A percentile compares a stretch with the other conserved stretches of the same genome.
These are phyloP conservation scores for Parazoanthus atlanticus DNA, from an alignment of 92 coral and sea anemone species.

Conservation along the genomic window DNA sequence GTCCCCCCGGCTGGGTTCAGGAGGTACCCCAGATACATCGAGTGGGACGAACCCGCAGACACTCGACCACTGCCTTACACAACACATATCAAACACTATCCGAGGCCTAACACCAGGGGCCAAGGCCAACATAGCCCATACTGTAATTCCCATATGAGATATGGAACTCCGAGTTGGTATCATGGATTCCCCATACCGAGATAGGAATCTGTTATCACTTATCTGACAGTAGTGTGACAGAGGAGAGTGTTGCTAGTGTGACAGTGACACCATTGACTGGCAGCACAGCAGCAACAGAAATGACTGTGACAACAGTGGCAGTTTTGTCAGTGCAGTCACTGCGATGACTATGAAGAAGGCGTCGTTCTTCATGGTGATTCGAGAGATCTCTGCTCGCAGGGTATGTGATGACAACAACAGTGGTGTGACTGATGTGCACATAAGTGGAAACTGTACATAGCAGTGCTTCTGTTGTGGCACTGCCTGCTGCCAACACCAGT, in stretches of 20 bases:
- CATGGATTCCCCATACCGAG: neutral
- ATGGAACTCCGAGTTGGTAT: conserved; percentile 12
- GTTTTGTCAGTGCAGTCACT: too few relatives aligned
- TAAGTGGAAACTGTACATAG: too few relatives aligned
- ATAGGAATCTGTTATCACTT: neutral
- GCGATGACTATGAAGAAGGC: too few relatives aligned
- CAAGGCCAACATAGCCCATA: neutral
- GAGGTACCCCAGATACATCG: conserved; percentile 50
- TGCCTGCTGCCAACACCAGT: too few relatives aligned
- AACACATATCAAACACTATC: neutral
- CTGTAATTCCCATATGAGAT: neutral
- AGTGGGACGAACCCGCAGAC: conserved; percentile 23
- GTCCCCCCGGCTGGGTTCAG: conserved; percentile 66
- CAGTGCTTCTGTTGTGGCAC: too few relatives aligned
- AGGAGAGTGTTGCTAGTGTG: neutral
- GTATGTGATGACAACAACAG: too few relatives aligned
- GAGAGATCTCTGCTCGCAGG: too few relatives aligned
- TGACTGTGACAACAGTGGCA: too few relatives aligned
- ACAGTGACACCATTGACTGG: neutral
- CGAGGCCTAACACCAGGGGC: too few relatives aligned
- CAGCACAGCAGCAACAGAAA: too few relatives aligned
- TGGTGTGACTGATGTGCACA: too few relatives aligned
- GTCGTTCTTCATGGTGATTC: too few relatives aligned
- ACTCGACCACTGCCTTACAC: conserved; percentile 40
- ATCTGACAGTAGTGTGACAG: neutral